Evolutionary conservation across 2,888 invertebrate species (phyloP), one percentile per base, ranked within the genome.

Genomic region (Phasia obesa): DNA sequence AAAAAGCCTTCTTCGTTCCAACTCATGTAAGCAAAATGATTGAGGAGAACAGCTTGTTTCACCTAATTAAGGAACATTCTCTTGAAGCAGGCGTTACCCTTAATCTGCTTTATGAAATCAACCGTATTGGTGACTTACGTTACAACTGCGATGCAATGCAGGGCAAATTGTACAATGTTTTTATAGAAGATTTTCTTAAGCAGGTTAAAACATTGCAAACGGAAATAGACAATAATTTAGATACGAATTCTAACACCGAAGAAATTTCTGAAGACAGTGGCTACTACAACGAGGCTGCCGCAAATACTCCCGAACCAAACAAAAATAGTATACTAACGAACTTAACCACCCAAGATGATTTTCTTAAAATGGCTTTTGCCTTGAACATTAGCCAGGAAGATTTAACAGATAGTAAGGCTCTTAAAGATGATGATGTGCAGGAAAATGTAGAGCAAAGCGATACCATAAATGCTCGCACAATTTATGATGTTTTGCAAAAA

Each of bases 51-150:
- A 74, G 83, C 4, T 86, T 91, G 15, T 88, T 91, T 38, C 84
- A 84, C 51, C 75, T 91, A n/a, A 71, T 92, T 6, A 71, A 87
- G 6, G 84, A 87, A 4, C 89, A 91, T 79, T 89, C 90, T 0
- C 47, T 89, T 44, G 88, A 91, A 65, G 89, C 90, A 0, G 90
- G 89, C 1, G 89, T 88, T 59, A 89, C 91, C 0, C 86, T 91
- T 2, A 88, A 89, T 74, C 80, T 92, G 25, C 79, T 92, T 27
- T 88, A 86, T 47, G 87, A 88, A 78, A 88, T 90, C 0, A 88
- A 90, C 84, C 87, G 89, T 55, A 86, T 91, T 38, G 87, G 87
- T 9, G 89, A 91, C 35, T 84, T 91, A 80, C 85, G 88, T 27
- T 85, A 85, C 38, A 85, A 85, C 2, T 85, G 85, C 15, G 86